These are phyloP conservation scores for Drosophila arizonae DNA, from an alignment of 1,140 invertebrate species.

Conservation along the genomic window DNA sequence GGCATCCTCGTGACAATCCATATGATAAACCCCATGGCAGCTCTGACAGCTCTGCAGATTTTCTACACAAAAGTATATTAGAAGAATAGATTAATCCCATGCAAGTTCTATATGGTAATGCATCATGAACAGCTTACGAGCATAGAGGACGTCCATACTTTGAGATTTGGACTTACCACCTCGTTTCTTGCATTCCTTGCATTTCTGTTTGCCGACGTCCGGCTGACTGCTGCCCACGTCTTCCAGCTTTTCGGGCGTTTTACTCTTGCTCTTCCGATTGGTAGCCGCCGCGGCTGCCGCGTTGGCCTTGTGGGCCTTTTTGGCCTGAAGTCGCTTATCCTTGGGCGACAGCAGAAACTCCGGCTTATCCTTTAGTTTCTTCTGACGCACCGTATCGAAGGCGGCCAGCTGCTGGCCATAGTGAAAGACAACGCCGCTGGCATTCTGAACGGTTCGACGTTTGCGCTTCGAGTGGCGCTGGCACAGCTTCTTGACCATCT, in stretches of 20 bases:
- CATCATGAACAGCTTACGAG: too few relatives aligned
- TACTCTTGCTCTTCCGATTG: slow-evolving; percentile 61
- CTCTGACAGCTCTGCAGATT: slow-evolving; percentile 30
- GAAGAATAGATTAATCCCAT: too few relatives aligned
- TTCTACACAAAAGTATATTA: slow-evolving; percentile 13
- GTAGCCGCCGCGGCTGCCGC: slow-evolving; percentile 2
- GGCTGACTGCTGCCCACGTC: slow-evolving; percentile 19
- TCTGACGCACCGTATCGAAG: slow-evolving; percentile 65
- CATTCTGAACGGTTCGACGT: slow-evolving; percentile 75
- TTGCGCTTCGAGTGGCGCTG: slow-evolving; percentile 78
- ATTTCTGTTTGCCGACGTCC: slow-evolving; percentile 33
- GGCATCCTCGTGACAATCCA: slow-evolving; percentile 44
- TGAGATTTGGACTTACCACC: slow-evolving; percentile 31
- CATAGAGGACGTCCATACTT: too few relatives aligned
- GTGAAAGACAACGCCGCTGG: slow-evolving; percentile 74
- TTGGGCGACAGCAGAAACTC: slow-evolving; percentile 70
- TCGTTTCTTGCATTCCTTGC: slow-evolving; percentile 49
- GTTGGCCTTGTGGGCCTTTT: slow-evolving; percentile 44
- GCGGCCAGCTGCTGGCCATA: slow-evolving; percentile 72
- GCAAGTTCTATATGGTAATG: too few relatives aligned
- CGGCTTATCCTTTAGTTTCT: slow-evolving; percentile 61
- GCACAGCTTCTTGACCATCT: slow-evolving; percentile 67
- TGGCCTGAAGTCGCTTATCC: slow-evolving; percentile 67
- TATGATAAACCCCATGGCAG: slow-evolving; percentile 43
- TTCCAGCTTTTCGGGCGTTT: slow-evolving; percentile 39